Conservation (phyloP, 1,140 invertebrate species). For the Apocrypta bakeri region DNA sequence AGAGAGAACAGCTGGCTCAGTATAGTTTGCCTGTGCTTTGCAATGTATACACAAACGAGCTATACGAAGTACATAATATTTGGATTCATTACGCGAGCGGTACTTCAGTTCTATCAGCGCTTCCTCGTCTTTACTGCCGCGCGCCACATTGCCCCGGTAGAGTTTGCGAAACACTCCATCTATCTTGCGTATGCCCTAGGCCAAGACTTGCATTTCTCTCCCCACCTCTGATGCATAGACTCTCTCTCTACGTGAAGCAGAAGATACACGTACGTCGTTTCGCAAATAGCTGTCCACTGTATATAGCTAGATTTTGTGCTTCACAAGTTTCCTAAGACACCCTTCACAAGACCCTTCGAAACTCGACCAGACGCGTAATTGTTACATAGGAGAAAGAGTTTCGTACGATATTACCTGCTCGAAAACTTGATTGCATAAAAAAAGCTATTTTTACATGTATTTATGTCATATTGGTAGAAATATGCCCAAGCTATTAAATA, state of each 20-base stretch:
- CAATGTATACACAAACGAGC: background rate
- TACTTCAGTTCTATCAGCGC: conserved; percentile 1
- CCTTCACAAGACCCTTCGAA: too few relatives aligned
- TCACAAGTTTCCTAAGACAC: background rate
- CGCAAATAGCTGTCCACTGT: conserved; percentile 6
- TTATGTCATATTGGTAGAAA: too few relatives aligned
- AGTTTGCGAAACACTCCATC: conserved; percentile 4
- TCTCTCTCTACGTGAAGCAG: background rate
- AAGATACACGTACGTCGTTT: background rate
- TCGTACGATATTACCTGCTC: too few relatives aligned
- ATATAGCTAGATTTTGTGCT: background rate
- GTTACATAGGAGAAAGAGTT: too few relatives aligned
- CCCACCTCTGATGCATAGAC: background rate
- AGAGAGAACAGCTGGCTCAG: background rate
- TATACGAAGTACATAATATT: conserved; percentile 11
- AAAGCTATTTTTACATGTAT: too few relatives aligned
- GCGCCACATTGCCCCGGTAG: background rate
- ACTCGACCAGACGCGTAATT: too few relatives aligned
- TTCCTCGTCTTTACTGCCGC: background rate
- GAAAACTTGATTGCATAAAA: too few relatives aligned
- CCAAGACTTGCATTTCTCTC: background rate
- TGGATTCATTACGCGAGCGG: background rate
- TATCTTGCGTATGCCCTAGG: conserved; percentile 3
- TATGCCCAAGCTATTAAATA: too few relatives aligned
- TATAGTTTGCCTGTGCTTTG: background rate